Percentiles rank a stretch among this genome's conserved stretches.
Conservation (phyloP, 1,140 invertebrate species). For the Oreohelix idahoensis region DNA sequence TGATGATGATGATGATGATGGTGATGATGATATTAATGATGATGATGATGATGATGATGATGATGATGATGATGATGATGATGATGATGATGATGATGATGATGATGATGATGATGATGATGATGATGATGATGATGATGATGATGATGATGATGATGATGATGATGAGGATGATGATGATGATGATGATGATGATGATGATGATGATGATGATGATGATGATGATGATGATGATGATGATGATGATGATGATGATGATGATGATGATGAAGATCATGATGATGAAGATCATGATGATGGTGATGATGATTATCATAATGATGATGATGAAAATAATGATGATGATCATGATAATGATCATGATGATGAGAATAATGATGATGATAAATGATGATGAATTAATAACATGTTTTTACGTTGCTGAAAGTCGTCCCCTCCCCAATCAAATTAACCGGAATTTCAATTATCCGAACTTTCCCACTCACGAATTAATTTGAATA, state of each 20-base stretch:
- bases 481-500: no score
- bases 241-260: conserved; percentile 15
- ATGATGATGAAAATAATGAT: not conserved
- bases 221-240: conserved; percentile 2
- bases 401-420: no score
- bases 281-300: no score
- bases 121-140: conserved; percentile 26
- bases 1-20: no score
- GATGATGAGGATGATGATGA: no score
- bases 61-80: conserved; percentile 1
- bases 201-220: conserved; percentile 26
- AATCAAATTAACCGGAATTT: no score
- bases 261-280: not conserved
- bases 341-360: conserved; percentile 19
- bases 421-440: no score
- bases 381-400: conserved; percentile 25
- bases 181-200: no score
- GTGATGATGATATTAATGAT: no score
- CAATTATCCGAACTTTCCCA: no score
- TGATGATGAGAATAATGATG: no score
- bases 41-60: conserved; percentile 1
- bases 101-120: conserved; percentile 30
- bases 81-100: conserved; percentile 28
- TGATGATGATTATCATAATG: no score
- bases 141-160: conserved; percentile 31